Base-by-base conservation (phyloP, 2,888 invertebrate genomes). In the Bedellia somnulentella region DNA sequence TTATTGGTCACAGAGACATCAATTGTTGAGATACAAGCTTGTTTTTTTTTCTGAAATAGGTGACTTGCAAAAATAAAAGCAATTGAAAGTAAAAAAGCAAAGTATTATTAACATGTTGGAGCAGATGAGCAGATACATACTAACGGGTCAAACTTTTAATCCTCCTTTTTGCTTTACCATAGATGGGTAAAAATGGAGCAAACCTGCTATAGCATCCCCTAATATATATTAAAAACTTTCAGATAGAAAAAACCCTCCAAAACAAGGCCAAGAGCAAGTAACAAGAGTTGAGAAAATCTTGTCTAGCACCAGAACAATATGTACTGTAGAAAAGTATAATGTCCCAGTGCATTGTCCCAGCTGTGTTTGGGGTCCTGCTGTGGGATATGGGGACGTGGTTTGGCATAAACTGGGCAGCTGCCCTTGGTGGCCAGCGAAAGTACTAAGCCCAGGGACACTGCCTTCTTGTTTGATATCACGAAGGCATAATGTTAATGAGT, bases 371-470 rank as follows among this genome's bases (percentile, higher is more conserved):
- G 75, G 75, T 2, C 75, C 75, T 1, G 46, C 40, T 35, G 53
- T 70, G 12, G 70, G 71, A 70, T 75, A 70, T 34, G 64, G 66
- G 24, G 73, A 73, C 42, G 57, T 75, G 15, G 71, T 75, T 2
- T 75, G 73, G 73, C 62, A 73, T 45, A 73, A 73, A 44, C 47
- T 73, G 9, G 61, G 62, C 29, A 21, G 49, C 0, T 70, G 63
- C 12, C 39, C 62, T 9, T 75, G 73, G 73, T 75, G 73, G 73
- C 73, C 73, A 26, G 73, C 73, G 2, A 51, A 59, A 0, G 61
- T 75, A 25, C 47, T 75, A 4, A 36, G 61, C 0, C 73, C 73
- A 0, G 71, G 70, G 0, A 41, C 53, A 2, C 41, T 48, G 28
- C 73, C 73, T 1, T 47, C 62, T 0, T 68, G 71, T 26, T 47